Evolutionary conservation across 35 echinoderm and acorn worm genomes (phyloP).

Genomic region (Anneissia japonica): DNA sequence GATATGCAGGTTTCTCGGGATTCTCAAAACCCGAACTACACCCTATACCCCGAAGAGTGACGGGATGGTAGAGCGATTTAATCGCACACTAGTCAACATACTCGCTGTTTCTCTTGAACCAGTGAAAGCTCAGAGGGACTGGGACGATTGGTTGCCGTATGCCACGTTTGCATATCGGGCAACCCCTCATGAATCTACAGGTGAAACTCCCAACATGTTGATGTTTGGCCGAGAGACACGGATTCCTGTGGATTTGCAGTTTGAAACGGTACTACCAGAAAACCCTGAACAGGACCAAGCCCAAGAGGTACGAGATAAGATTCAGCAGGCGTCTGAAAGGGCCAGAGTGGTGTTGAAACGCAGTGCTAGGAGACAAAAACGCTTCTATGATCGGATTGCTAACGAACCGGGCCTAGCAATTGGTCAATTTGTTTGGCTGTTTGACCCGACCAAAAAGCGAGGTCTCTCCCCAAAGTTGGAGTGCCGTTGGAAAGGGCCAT

Average conservation of each 20-base stretch:
- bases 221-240: conserved; percentile 33
- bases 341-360: too few species aligned
- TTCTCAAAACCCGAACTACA: conserved; percentile 5
- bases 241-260: background rate
- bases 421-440: too few species aligned
- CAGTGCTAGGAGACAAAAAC: too few species aligned
- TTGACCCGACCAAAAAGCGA: too few species aligned
- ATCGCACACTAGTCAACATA: conserved; percentile 2
- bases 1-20: conserved; percentile 8
- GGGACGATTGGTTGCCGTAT: conserved; percentile 30
- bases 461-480: too few species aligned
- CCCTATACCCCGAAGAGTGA: conserved; percentile 17
- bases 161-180: background rate
- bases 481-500: too few species aligned
- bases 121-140: conserved; percentile 2
- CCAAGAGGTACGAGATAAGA: too few species aligned
- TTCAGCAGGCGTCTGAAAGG: too few species aligned
- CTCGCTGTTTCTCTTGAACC: conserved; percentile 1
- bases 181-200: conserved; percentile 4
- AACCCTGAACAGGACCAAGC: too few species aligned
- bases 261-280: too few species aligned
- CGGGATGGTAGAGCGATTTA: conserved; percentile 7
- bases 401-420: too few species aligned
- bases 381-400: too few species aligned
- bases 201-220: background rate